These are phyloP conservation scores for Eretmocerus hayati DNA, from an alignment of 2,888 invertebrate species.

Conservation along the genomic window DNA sequence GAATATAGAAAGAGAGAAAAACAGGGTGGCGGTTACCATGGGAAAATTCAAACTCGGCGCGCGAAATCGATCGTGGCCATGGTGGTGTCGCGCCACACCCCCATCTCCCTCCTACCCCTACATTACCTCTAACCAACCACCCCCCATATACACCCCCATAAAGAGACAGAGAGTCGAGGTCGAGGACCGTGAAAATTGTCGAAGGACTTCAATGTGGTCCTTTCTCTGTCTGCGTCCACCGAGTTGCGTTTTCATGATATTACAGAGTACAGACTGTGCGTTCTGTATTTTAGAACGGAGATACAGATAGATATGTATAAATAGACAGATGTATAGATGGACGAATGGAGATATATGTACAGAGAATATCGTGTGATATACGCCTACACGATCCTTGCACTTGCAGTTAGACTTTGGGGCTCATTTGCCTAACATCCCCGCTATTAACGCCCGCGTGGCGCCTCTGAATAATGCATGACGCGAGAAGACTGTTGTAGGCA, in stretches of 20 bases:
- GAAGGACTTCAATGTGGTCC: background rate
- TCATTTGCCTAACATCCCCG: background rate
- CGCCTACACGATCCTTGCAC: background rate
- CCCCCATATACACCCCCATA: too few species aligned
- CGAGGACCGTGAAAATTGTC: constrained; percentile 22
- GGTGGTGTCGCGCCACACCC: background rate
- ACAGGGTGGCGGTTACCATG: constrained; percentile 20
- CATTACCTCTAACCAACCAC: too few species aligned
- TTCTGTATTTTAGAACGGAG: too few species aligned
- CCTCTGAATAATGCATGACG: background rate
- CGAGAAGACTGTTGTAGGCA: too few species aligned
- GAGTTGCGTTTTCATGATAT: too few species aligned
- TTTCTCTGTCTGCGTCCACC: background rate
- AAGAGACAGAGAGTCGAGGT: constrained; percentile 4
- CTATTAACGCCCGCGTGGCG: background rate
- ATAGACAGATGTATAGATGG: too few species aligned
- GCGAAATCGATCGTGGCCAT: background rate
- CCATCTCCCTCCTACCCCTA: too few species aligned
- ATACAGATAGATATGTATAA: too few species aligned
- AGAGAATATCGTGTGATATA: too few species aligned
- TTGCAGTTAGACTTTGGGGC: background rate
- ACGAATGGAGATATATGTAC: too few species aligned
- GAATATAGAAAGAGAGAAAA: too few species aligned
- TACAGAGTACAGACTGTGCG: too few species aligned
- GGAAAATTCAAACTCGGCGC: constrained; percentile 19